These are phyloP conservation scores for Oriolus oriolus DNA, from an alignment of 2,113 vertebrate genomes.

Conservation along the genomic window DNA sequence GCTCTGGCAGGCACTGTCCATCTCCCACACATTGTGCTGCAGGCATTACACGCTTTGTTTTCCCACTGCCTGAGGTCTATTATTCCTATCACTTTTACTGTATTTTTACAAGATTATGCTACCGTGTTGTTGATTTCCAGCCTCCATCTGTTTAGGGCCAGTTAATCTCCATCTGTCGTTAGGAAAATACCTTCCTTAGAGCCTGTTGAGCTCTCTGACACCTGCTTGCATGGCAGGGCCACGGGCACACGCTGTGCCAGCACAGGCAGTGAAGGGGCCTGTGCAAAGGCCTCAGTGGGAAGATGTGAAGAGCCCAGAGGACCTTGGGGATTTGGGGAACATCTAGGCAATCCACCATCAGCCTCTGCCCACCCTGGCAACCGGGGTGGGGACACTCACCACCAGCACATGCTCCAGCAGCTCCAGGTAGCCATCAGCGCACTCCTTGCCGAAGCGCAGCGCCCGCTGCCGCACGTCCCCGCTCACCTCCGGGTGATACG, in stretches of 20 bases:
- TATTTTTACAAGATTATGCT: not conserved
- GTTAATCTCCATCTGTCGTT: slow-evolving; percentile 24
- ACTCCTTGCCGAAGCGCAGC: slow-evolving; percentile 89
- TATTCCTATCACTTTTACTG: not conserved
- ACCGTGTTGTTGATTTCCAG: not conserved
- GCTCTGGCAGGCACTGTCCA: not conserved
- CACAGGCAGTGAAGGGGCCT: not conserved
- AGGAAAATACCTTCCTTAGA: slow-evolving; percentile 1
- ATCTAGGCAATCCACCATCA: not conserved
- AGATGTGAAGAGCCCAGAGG: not conserved
- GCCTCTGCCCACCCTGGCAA: not conserved
- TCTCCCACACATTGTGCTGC: not conserved
- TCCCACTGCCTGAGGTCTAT: not conserved
- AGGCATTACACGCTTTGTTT: not conserved
- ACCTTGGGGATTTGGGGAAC: not conserved
- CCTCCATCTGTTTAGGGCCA: not conserved
- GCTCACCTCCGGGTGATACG: slow-evolving; percentile 90
- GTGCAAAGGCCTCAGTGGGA: not conserved
- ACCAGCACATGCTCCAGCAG: slow-evolving; percentile 93
- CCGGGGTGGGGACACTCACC: slow-evolving; percentile 67
- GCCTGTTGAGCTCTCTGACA: not conserved
- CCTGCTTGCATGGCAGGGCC: not conserved
- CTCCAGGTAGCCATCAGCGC: slow-evolving; percentile 89
- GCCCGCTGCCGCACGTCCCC: slow-evolving; percentile 86
- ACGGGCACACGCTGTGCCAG: not conserved